Evolutionary conservation across 64 coral and sea anemone species (phyloP), one percentile per base, ranked within the genome.

Genomic region (Pocillopora verrucosa): DNA sequence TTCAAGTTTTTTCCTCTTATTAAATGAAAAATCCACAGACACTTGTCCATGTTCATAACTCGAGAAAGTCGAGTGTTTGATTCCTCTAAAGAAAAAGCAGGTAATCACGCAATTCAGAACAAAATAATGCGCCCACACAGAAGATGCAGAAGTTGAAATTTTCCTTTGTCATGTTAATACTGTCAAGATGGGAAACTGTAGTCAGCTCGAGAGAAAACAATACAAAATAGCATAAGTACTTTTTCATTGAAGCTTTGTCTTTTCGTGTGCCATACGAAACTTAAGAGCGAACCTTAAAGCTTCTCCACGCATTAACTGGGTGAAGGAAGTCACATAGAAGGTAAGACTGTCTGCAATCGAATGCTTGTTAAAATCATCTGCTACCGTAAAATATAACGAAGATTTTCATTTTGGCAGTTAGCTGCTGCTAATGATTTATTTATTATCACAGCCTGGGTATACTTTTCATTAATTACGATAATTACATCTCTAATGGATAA

Each of bases 341-440:
- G 67, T n/a, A 30, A 0, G 5, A 77, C 7, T 11, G 36, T 77
- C 38, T 6, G 36, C 9, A 72, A 65, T 56, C 51, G 11, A 58
- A 30, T 36, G 34, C 13, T 1, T 57, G 35, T 60, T 57, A 6
- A 73, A 63, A 41, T n/a, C 64, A 65, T 72, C 57, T 72, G 16
- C 57, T 36, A 72, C 7, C 57, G 9, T 41, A 17, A 63, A 51
- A 85, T 25, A 65, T 70, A 25, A 72, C 37, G 22, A 85, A 70
- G 34, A n/a, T 56, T 85, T 85, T 72, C 62, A 72, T 69, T 72
- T 85, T 68, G 82, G 82, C 82, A 72, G 62, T 85, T 56, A 72
- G 36, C 36, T 62, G 67, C 63, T 45, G 36, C 61, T 68, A 67
- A 51, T 83, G 60, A 83, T 15, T 26, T 85, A 83, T 15, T 26